These are phyloP conservation scores for Halesus radiatus DNA, from an alignment of 1,140 invertebrate species.

Conservation along the genomic window DNA sequence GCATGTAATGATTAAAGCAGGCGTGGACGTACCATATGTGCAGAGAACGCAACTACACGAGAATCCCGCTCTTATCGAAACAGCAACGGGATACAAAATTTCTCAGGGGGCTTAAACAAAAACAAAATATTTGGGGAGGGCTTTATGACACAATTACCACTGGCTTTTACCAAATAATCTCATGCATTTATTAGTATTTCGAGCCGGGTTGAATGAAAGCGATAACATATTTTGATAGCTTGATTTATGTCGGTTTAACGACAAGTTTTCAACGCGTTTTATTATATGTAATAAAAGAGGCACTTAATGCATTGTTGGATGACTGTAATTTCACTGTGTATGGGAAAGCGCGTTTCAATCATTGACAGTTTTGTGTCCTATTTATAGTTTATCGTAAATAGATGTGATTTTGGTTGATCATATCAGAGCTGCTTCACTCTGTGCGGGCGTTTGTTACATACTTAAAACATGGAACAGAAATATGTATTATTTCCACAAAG, in stretches of 20 bases:
- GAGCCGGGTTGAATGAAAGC: background rate
- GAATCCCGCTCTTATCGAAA: constrained; percentile 27
- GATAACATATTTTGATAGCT: constrained; percentile 1
- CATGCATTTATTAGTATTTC: constrained; percentile 3
- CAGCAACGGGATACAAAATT: background rate
- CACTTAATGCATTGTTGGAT: background rate
- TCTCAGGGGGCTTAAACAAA: background rate
- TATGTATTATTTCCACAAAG: too few species aligned
- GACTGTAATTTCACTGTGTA: too few species aligned
- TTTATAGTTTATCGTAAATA: too few species aligned
- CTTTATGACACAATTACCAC: background rate
- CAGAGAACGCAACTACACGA: background rate
- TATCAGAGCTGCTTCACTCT: too few species aligned
- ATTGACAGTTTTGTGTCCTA: too few species aligned
- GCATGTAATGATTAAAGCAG: constrained; percentile 54
- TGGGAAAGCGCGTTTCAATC: constrained; percentile 6
- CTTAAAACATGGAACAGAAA: too few species aligned
- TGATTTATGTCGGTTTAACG: constrained; percentile 8
- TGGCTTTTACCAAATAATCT: too few species aligned
- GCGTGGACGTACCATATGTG: constrained; percentile 15
- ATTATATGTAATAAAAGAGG: background rate
- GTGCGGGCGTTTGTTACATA: too few species aligned
- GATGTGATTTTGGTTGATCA: too few species aligned
- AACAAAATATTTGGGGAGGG: too few species aligned
- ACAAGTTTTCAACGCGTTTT: constrained; percentile 10